Evolutionary conservation across 2,113 vertebrate genomes (phyloP).

Genomic region (Amblyornis subalaris): DNA sequence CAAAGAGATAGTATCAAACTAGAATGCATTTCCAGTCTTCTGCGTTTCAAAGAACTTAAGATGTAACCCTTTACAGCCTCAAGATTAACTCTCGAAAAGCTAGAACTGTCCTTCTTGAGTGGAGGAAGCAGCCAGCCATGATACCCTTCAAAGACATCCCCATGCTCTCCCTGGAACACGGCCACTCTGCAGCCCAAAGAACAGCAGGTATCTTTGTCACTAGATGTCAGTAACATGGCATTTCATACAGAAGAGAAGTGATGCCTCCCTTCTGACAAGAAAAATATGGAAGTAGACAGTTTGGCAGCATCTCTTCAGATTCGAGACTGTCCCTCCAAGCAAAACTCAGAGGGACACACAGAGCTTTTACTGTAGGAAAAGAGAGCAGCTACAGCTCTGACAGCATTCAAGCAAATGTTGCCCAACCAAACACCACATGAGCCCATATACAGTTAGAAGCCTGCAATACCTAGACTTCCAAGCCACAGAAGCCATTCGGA

Average conservation of each 20-base stretch:
- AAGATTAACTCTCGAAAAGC: not conserved
- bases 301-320: not conserved
- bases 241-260: not conserved
- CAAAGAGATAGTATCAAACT: not conserved
- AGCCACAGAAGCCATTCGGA: not conserved
- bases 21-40: not conserved
- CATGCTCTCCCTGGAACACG: not conserved
- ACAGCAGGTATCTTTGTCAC: not conserved
- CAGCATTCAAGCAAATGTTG: not conserved
- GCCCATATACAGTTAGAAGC: not conserved
- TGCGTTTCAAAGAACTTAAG: not conserved
- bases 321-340: slow-evolving; percentile 5
- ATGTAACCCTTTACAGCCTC: not conserved
- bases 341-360: not conserved
- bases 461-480: not conserved
- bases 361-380: not conserved
- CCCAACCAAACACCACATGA: not conserved
- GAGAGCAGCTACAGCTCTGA: not conserved
- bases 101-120: not conserved
- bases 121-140: not conserved
- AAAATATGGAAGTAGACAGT: slow-evolving; percentile 28
- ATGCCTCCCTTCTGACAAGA: not conserved
- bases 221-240: slow-evolving; percentile 46
- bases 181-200: not conserved
- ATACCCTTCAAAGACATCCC: not conserved